Percentiles rank a stretch among this genome's conserved stretches.
Conservation (phyloP, 2,888 invertebrate genomes). For the Pristionchus exspectatus region DNA sequence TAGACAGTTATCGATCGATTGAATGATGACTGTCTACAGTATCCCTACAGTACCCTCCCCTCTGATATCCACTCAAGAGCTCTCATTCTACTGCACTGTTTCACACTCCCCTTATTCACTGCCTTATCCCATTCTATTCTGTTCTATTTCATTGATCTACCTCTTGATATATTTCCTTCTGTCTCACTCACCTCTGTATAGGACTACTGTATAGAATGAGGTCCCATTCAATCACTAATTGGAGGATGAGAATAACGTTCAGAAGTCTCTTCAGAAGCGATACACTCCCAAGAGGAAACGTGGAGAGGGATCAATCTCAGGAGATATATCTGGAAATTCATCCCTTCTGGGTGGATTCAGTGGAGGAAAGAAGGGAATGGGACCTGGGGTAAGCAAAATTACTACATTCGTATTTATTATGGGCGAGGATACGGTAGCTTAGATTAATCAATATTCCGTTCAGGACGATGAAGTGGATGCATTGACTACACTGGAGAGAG, state of each 20-base stretch:
- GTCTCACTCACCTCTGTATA: conserved; percentile 18
- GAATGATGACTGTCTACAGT: neutral
- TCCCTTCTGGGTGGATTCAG: conserved; percentile 9
- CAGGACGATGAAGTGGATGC: conserved; percentile 73
- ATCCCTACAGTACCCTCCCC: conserved; percentile 45
- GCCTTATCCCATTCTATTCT: neutral
- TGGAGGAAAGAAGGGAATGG: conserved; percentile 44
- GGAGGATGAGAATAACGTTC: neutral
- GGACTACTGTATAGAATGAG: conserved; percentile 23
- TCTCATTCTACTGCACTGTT: conserved; percentile 39
- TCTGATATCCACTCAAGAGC: conserved; percentile 19
- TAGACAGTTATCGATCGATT: conserved; percentile 15
- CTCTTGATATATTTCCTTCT: neutral
- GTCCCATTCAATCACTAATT: neutral
- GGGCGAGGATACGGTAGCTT: neutral
- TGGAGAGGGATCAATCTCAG: conserved; percentile 56
- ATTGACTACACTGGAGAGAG: conserved; percentile 74
- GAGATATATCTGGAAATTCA: conserved; percentile 45
- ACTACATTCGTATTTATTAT: neutral
- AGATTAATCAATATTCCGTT: neutral
- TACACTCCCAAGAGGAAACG: conserved; percentile 77
- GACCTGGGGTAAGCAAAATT: neutral
- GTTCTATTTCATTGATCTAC: neutral
- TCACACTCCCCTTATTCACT: conserved; percentile 23
- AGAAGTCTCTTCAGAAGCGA: conserved; percentile 69